phyloP scores from a whole-genome alignment of 2,113 vertebrate genomes.

The Neomonachus schauinslandi region DNA sequence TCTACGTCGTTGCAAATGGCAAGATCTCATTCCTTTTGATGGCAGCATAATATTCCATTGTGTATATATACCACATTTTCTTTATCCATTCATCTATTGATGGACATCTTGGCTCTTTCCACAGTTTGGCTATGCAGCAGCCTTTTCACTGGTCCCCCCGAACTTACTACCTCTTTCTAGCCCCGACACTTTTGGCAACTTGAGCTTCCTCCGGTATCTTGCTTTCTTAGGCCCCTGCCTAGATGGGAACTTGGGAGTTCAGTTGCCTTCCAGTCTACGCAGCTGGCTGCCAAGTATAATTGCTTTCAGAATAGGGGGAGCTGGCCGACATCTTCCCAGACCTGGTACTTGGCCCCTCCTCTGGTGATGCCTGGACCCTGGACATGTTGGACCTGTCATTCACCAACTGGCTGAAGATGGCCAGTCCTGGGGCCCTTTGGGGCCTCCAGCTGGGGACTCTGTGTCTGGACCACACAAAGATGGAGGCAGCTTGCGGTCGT shows the following conservation, averaged over 20 bases:
- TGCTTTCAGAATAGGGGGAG: neutral
- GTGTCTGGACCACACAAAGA: neutral
- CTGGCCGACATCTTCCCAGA: constrained; percentile 37
- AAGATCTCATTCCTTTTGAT: too few relatives aligned
- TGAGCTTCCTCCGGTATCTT: constrained; percentile 35
- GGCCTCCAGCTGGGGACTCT: constrained; percentile 40
- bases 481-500: neutral
- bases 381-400: neutral
- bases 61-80: too few relatives aligned
- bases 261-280: neutral
- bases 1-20: too few relatives aligned
- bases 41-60: too few relatives aligned
- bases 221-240: neutral
- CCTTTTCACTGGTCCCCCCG: fast-evolving
- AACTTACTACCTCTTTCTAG: neutral
- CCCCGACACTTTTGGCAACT: neutral
- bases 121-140: neutral
- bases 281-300: neutral
- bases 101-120: too few relatives aligned
- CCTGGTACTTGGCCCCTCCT: neutral
- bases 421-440: neutral
- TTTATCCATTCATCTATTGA: too few relatives aligned
- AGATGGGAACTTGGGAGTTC: neutral
- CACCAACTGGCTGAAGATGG: neutral
- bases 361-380: neutral